These are phyloP conservation scores for Helicoverpa assulta DNA, from an alignment of 2,888 invertebrate species.

Conservation along the genomic window DNA sequence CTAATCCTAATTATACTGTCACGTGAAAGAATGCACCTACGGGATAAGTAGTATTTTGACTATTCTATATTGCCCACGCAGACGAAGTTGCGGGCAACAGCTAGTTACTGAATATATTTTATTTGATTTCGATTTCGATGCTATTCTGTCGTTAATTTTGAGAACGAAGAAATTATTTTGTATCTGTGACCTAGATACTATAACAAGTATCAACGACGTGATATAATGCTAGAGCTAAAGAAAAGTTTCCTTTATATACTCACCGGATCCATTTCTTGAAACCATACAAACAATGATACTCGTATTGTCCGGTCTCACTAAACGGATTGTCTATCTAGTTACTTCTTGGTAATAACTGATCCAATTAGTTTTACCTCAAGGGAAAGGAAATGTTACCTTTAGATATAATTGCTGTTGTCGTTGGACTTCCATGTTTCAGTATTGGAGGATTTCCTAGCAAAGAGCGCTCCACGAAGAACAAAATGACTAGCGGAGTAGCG, in stretches of 20 bases:
- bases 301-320: not conserved
- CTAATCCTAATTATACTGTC: too few relatives aligned
- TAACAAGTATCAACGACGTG: too few relatives aligned
- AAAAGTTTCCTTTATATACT: not conserved
- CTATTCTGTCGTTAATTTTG: too few relatives aligned
- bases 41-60: too few relatives aligned
- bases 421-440: conserved; percentile 10
- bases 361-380: conserved; percentile 8
- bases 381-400: not conserved
- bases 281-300: not conserved
- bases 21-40: too few relatives aligned
- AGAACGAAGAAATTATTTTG: too few relatives aligned
- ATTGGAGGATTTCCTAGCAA: conserved; percentile 5
- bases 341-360: conserved; percentile 19
- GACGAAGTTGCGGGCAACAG: too few relatives aligned
- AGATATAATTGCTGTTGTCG: conserved; percentile 1
- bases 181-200: too few relatives aligned
- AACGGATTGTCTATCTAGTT: not conserved
- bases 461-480: not conserved
- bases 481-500: too few relatives aligned
- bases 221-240: not conserved
- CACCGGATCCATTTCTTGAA: not conserved
- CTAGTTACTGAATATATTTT: too few relatives aligned
- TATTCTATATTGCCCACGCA: too few relatives aligned
- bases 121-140: too few relatives aligned